phyloP scores from a whole-genome alignment of 2,888 invertebrate genomes.

The Tuberolachnus salignus region DNA sequence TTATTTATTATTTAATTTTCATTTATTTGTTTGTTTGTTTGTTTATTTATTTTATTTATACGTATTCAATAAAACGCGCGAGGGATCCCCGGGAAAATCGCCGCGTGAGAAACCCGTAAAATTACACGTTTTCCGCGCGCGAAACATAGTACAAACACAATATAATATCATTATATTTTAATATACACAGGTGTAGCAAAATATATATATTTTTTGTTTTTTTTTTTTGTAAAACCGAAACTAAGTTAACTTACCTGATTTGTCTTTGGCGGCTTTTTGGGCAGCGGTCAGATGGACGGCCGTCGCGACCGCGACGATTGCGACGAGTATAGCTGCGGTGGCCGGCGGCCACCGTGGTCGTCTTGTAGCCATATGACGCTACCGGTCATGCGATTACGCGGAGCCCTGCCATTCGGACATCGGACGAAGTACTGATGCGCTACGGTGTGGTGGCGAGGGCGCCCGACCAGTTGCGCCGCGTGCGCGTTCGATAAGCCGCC shows the following conservation, averaged over 20 bases:
- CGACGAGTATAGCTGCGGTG: background rate
- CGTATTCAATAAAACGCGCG: too few species aligned
- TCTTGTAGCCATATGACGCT: constrained; percentile 48
- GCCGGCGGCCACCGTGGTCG: constrained; percentile 52
- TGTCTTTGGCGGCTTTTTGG: constrained; percentile 45
- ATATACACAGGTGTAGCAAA: too few species aligned
- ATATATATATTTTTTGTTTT: too few species aligned
- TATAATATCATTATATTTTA: too few species aligned
- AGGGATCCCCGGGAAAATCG: too few species aligned
- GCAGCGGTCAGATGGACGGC: constrained; percentile 15
- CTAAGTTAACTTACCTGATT: constrained; percentile 52
- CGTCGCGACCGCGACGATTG: background rate
- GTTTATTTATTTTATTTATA: background rate
- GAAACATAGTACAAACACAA: too few species aligned
- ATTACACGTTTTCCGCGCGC: too few species aligned
- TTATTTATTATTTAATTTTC: too few species aligned
- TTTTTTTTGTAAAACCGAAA: too few species aligned
- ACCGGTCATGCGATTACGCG: constrained; percentile 32
- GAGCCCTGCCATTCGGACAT: constrained; percentile 42
- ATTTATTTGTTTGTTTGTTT: too few species aligned
- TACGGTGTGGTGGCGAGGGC: constrained; percentile 13
- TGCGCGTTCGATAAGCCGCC: constrained; percentile 55
- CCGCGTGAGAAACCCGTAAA: too few species aligned
- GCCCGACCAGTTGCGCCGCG: constrained; percentile 56
- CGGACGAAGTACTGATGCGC: constrained; percentile 42